These are phyloP conservation scores for Homarus gammarus DNA, from an alignment of 2,888 invertebrate species.

Conservation along the genomic window DNA sequence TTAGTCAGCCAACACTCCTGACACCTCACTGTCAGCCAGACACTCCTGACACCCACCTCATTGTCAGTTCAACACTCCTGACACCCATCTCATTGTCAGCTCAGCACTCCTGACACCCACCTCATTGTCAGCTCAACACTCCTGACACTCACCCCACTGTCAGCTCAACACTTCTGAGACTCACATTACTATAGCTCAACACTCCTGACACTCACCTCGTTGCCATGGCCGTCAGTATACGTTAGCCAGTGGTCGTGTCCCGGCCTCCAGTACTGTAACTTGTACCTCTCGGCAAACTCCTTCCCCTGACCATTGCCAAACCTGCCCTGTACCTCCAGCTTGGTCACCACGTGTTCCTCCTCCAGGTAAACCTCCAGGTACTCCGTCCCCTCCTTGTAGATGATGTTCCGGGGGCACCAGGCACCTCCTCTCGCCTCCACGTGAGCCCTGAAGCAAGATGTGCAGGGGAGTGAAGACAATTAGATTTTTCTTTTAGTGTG, in stretches of 20 bases:
- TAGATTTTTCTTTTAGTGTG: too few species aligned
- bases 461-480: not conserved
- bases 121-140: too few species aligned
- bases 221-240: slow-evolving; percentile 80
- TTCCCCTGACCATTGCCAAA: slow-evolving; percentile 95
- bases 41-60: too few species aligned
- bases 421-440: slow-evolving; percentile 93
- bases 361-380: slow-evolving; percentile 87
- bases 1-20: too few species aligned
- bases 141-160: too few species aligned
- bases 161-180: too few species aligned
- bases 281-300: slow-evolving; percentile 91
- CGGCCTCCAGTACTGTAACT: slow-evolving; percentile 92
- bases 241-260: slow-evolving; percentile 90
- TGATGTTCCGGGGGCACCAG: slow-evolving; percentile 93
- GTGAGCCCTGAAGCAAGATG: slow-evolving; percentile 84
- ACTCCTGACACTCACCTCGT: slow-evolving; percentile 69
- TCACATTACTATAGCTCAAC: too few species aligned
- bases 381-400: slow-evolving; percentile 79
- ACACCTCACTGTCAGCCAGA: too few species aligned
- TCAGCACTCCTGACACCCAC: too few species aligned
- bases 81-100: slow-evolving; percentile 52
- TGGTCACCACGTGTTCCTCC: slow-evolving; percentile 84
- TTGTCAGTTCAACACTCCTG: too few species aligned
- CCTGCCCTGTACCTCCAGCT: slow-evolving; percentile 86